Evolutionary conservation across 2,888 invertebrate species (phyloP).

Genomic region (Acrobasis repandana): DNA sequence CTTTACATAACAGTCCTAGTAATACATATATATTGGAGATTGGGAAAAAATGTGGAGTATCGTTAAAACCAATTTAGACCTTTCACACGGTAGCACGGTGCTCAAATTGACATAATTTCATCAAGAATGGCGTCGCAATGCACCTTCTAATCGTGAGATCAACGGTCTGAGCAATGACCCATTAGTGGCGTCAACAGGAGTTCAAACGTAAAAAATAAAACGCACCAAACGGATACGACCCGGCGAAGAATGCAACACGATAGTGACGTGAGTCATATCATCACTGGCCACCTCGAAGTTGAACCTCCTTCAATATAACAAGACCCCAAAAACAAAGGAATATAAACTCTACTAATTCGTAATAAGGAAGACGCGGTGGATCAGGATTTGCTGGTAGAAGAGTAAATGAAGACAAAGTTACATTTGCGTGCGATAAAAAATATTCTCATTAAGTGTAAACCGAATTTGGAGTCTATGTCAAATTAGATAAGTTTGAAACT

Average conservation of each 20-base stretch:
- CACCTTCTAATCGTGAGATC: slow-evolving; percentile 17
- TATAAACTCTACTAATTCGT: slow-evolving; percentile 35
- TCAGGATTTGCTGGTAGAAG: slow-evolving; percentile 41
- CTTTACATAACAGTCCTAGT: no score
- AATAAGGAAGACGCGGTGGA: slow-evolving; percentile 38
- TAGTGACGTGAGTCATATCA: slow-evolving; percentile 72
- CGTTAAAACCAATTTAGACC: neutral
- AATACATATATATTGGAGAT: no score
- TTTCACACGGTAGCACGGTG: neutral
- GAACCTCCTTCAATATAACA: slow-evolving; percentile 43
- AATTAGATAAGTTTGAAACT: slow-evolving; percentile 25
- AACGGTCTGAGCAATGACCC: slow-evolving; percentile 39
- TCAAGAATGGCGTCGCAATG: neutral
- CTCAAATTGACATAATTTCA: neutral
- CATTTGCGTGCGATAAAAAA: slow-evolving; percentile 42
- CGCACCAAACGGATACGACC: slow-evolving; percentile 68
- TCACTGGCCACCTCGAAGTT: slow-evolving; percentile 71
- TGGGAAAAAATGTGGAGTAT: no score
- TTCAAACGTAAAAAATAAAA: slow-evolving; percentile 53
- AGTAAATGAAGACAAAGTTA: slow-evolving; percentile 49
- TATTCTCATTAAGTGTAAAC: slow-evolving; percentile 38
- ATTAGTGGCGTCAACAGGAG: slow-evolving; percentile 57
- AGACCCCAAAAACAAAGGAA: slow-evolving; percentile 39
- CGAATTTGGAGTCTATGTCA: slow-evolving; percentile 36
- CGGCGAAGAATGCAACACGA: slow-evolving; percentile 67